Base-by-base conservation (phyloP, 2,113 vertebrate species). In the Galbula dea region DNA sequence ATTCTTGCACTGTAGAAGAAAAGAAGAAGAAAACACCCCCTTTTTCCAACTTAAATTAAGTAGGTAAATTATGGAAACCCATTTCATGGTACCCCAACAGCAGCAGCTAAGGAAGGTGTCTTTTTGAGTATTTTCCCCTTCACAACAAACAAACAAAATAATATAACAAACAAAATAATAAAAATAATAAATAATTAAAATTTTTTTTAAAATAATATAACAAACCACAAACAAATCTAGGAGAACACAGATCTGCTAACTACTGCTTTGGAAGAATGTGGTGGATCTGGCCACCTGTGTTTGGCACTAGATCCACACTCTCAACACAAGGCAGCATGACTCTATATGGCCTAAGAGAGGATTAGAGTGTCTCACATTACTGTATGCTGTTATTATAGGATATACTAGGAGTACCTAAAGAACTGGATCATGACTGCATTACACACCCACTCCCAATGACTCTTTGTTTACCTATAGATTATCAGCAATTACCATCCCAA, bases 391-490 rank as follows among this genome's bases (percentile, higher is more conserved):
- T 78, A 92, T 92, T 96, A 93, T 24, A 75, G 81, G 69, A 54
- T 92, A 62, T 65, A 75, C 45, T 52, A 63, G 75, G 36, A 72
- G 15, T 43, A 46, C 3, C 2, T 46, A 76, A 61, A 68, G 88
- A 78, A 82, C 41, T 49, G 62, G 62, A 96, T 88, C 83, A 81
- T 4, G 2, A 90, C 43, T 9, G 0, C 61, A 17, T 69, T 36
- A 61, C 48, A 66, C 24, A 0, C 75, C 65, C 52, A 63, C 76
- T 90, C 55, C 23, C 2, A 5, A 54, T 66, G 49, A 87, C 89
- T 91, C 86, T 68, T 90, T 89, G 66, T 74, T 95, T 94, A 79
- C 30, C 30, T 67, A 26, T 13, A 77, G 79, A 80, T 90, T 83
- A 89, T 74, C 46, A 90, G 32, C 48, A 92, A 34, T 77, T 80